Conservation (phyloP, 2,113 vertebrate species). For the Zosterops hypoxanthus region DNA sequence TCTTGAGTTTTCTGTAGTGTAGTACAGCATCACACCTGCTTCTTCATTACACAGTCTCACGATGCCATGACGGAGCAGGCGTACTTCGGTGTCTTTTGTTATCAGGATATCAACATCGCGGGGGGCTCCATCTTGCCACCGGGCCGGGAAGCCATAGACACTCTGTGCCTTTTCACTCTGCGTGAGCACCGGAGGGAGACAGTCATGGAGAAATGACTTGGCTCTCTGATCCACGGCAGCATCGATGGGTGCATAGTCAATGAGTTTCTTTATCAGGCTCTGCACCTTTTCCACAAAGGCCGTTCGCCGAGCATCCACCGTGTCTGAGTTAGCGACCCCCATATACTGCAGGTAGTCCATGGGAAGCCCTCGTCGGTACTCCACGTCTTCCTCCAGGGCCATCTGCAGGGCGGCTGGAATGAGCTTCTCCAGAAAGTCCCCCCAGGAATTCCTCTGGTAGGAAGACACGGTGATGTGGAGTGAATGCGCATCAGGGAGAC, state of each 20-base stretch:
- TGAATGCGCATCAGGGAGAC: constrained; percentile 86
- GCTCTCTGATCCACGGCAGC: constrained; percentile 95
- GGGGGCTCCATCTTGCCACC: constrained; percentile 80
- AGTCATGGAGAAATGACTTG: constrained; percentile 90
- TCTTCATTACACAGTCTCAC: constrained; percentile 90
- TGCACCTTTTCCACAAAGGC: constrained; percentile 83
- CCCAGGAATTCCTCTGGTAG: constrained; percentile 95
- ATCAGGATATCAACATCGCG: constrained; percentile 70
- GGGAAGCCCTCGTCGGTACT: constrained; percentile 90
- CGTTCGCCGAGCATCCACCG: constrained; percentile 76
- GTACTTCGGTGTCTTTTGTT: constrained; percentile 81
- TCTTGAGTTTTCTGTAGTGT: constrained; percentile 90
- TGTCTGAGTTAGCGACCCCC: constrained; percentile 89
- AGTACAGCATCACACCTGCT: constrained; percentile 82
- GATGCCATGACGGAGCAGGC: constrained; percentile 83
- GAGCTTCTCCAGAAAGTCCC: constrained; percentile 87
- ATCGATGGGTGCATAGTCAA: constrained; percentile 85
- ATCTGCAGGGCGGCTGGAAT: constrained; percentile 89
- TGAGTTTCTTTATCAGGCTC: constrained; percentile 83
- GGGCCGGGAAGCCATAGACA: constrained; percentile 81
- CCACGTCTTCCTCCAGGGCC: constrained; percentile 91
- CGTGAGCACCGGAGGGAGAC: constrained; percentile 86
- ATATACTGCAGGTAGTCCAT: constrained; percentile 89
- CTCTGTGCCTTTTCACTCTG: constrained; percentile 82
- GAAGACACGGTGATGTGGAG: constrained; percentile 95